phyloP scores from a whole-genome alignment of 2,888 invertebrate species.

The Drosophila tripunctata region DNA sequence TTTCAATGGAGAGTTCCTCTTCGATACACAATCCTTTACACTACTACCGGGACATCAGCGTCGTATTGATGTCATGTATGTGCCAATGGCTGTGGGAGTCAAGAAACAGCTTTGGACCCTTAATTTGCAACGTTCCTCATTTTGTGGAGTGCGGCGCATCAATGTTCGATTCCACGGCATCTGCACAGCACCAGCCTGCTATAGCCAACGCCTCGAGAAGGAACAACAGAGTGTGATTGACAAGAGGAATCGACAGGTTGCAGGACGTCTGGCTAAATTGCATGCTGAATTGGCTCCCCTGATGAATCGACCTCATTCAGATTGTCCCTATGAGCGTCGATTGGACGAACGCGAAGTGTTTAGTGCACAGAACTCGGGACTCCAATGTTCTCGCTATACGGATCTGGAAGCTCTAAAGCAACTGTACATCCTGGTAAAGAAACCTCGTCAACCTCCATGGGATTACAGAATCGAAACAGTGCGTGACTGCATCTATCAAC shows the following conservation, averaged over 20 bases:
- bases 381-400: constrained; percentile 49
- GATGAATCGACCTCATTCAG: constrained; percentile 15
- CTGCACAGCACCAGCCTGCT: constrained; percentile 54
- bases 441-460: constrained; percentile 65
- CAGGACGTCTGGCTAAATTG: constrained; percentile 19
- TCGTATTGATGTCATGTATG: constrained; percentile 59
- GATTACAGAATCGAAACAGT: constrained; percentile 40
- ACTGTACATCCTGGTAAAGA: constrained; percentile 52
- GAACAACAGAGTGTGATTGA: constrained; percentile 41
- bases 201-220: background rate
- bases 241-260: constrained; percentile 32
- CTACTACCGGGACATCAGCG: constrained; percentile 47
- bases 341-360: constrained; percentile 68
- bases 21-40: constrained; percentile 60
- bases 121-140: constrained; percentile 44
- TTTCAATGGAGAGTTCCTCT: constrained; percentile 62
- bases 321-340: constrained; percentile 55
- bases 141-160: constrained; percentile 57
- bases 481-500: constrained; percentile 29
- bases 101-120: constrained; percentile 68
- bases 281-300: constrained; percentile 54
- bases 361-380: constrained; percentile 46
- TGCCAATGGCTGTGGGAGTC: constrained; percentile 64
- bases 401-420: constrained; percentile 62
- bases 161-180: constrained; percentile 57